Evolutionary conservation across 2,888 invertebrate species (phyloP), one percentile per base, ranked within the genome.

Genomic region (Exocentrus adspersus): DNA sequence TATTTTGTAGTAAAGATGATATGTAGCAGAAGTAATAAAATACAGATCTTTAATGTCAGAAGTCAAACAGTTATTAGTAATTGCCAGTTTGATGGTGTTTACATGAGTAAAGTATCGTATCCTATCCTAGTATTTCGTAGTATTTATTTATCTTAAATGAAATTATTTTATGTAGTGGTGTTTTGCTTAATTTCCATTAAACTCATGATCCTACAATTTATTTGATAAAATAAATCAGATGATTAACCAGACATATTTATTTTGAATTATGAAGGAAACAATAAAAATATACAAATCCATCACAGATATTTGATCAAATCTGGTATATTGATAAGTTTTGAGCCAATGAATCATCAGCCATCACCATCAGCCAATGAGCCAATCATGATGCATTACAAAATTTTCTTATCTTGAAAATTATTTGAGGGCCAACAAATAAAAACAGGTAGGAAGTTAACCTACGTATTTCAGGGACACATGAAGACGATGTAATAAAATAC

Each of bases 1-100:
- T 48, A 48, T 48, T 20, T 46, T 46, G 20, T 46, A 12, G 17
- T 24, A 24, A 48, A 12, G 6, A 48, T 24, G 48, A 48, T 24
- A 48, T 21, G 21, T 24, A 48, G 12, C 14, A 20, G 7, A 2
- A 9, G 24, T 24, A 48, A 48, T 48, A 20, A 21, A 48, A 48
- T 37, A 37, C n/a, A n/a, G 14, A 5, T 12, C 12, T 37, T n/a
- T n/a, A 37, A 37, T 37, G n/a, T 37, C n/a, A 37, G n/a, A 37
- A 37, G 37, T 37, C 37, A 37, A 37, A 14, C 14, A 12, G 37
- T 37, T 14, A 5, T 3, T 12, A 37, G 3, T 14, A 37, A 37
- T 37, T 37, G 6, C n/a, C 14, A 1, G 6, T 12, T 37, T 1
- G 37, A 37, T 32, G 6, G 10, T 24, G 24, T 24, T 24, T 24